These are phyloP conservation scores for Varanus salvator DNA, from an alignment of 2,113 vertebrate genomes.

Conservation along the genomic window DNA sequence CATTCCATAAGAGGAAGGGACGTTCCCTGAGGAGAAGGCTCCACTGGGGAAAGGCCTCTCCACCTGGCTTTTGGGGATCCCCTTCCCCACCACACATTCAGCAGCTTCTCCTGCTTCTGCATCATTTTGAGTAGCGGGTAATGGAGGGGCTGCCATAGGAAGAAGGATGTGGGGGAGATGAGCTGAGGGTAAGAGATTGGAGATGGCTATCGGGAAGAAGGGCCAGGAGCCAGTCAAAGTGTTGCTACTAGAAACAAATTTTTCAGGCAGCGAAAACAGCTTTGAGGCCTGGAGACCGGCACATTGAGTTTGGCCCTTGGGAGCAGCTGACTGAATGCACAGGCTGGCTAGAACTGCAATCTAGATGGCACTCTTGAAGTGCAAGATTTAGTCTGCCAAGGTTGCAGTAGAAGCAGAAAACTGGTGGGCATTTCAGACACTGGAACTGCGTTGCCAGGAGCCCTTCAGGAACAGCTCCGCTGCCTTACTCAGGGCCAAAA, in stretches of 20 bases:
- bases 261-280: neutral
- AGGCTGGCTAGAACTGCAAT: neutral
- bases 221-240: neutral
- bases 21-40: no score
- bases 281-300: neutral
- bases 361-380: neutral
- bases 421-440: neutral
- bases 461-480: no score
- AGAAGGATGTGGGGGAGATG: neutral
- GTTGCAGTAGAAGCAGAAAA: neutral
- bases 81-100: no score
- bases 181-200: neutral
- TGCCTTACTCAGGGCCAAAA: no score
- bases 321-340: neutral
- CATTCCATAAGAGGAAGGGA: no score
- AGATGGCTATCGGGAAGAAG: neutral
- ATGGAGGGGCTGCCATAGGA: no score
- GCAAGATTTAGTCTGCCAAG: neutral
- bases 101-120: no score
- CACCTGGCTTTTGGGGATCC: no score
- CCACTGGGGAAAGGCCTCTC: no score
- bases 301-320: no score
- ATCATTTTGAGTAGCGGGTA: no score
- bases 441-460: neutral
- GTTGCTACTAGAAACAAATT: neutral